Evolutionary conservation across 1,140 invertebrate genomes (phyloP).

Genomic region (Vollenhovia emeryi): DNA sequence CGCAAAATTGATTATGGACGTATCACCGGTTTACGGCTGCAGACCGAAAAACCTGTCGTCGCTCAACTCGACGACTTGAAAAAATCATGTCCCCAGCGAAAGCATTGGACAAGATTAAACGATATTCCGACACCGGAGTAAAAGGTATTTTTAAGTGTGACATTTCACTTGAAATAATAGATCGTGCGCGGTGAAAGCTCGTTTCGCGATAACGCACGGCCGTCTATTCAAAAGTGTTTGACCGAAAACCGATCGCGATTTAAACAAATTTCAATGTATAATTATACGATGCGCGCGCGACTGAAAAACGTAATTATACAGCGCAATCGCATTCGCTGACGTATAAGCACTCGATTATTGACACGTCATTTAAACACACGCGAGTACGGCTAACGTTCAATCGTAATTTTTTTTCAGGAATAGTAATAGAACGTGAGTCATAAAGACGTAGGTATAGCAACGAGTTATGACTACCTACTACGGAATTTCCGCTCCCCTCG

Average conservation of each 20-base stretch:
- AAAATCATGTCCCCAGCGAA: background rate
- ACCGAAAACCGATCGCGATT: background rate
- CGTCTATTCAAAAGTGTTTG: background rate
- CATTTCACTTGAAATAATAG: constrained; percentile 4
- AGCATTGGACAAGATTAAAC: background rate
- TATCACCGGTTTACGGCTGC: background rate
- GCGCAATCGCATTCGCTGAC: background rate
- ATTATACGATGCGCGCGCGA: background rate
- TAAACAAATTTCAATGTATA: background rate
- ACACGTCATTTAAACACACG: constrained; percentile 19
- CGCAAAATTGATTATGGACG: background rate
- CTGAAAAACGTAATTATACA: constrained; percentile 5
- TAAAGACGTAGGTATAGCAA: constrained; percentile 9
- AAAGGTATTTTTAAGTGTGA: background rate
- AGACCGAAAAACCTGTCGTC: background rate
- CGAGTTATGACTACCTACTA: constrained; percentile 34
- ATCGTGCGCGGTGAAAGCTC: background rate
- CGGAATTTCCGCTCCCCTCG: constrained; percentile 17
- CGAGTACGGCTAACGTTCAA: constrained; percentile 9
- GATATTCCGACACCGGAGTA: background rate
- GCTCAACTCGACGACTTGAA: background rate
- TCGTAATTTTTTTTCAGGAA: background rate
- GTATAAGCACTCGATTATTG: background rate
- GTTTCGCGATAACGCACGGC: background rate
- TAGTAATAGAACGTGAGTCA: constrained; percentile 38